These are phyloP conservation scores for Diprion similis DNA, from an alignment of 1,140 invertebrate genomes.

Conservation along the genomic window DNA sequence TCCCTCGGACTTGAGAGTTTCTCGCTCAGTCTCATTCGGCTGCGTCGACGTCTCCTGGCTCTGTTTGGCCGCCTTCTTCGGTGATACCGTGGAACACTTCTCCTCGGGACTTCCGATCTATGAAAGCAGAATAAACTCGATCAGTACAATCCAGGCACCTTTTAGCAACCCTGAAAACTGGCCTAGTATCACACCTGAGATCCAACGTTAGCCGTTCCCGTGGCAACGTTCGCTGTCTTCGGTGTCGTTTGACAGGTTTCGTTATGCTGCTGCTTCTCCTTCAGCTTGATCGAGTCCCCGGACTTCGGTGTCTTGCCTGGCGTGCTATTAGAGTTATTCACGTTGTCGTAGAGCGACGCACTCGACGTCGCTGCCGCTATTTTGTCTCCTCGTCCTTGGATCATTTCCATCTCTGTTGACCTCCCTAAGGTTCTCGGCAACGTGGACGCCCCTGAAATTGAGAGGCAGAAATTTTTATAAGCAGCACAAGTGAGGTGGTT, in stretches of 20 bases:
- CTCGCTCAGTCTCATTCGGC: slow-evolving; percentile 57
- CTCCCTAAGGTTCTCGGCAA: slow-evolving; percentile 79
- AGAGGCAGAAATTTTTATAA: slow-evolving; percentile 24
- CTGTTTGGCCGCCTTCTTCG: slow-evolving; percentile 53
- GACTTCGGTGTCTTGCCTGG: slow-evolving; percentile 47
- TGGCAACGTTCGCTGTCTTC: slow-evolving; percentile 61
- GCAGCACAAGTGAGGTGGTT: not conserved
- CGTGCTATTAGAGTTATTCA: slow-evolving; percentile 58
- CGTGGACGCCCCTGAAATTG: slow-evolving; percentile 77
- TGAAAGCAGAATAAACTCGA: slow-evolving; percentile 14
- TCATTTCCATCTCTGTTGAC: slow-evolving; percentile 72
- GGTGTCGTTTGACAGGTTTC: slow-evolving; percentile 57
- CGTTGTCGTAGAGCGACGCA: slow-evolving; percentile 90
- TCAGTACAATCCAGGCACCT: not conserved
- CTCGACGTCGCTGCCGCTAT: slow-evolving; percentile 84
- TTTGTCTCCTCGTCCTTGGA: slow-evolving; percentile 69
- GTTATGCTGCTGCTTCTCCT: slow-evolving; percentile 54
- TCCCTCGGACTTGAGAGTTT: slow-evolving; percentile 76
- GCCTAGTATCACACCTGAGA: slow-evolving; percentile 58
- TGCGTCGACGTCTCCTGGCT: slow-evolving; percentile 64
- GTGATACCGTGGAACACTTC: slow-evolving; percentile 48
- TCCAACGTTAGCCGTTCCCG: slow-evolving; percentile 64
- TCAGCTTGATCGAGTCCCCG: slow-evolving; percentile 48
- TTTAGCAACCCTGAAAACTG: not conserved
- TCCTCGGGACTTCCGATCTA: slow-evolving; percentile 65